A percentile compares a stretch with the other conserved stretches of the same genome.
Conservation (phyloP, 2,797 vertebrate genomes). For the Pteropus rufus region DNA sequence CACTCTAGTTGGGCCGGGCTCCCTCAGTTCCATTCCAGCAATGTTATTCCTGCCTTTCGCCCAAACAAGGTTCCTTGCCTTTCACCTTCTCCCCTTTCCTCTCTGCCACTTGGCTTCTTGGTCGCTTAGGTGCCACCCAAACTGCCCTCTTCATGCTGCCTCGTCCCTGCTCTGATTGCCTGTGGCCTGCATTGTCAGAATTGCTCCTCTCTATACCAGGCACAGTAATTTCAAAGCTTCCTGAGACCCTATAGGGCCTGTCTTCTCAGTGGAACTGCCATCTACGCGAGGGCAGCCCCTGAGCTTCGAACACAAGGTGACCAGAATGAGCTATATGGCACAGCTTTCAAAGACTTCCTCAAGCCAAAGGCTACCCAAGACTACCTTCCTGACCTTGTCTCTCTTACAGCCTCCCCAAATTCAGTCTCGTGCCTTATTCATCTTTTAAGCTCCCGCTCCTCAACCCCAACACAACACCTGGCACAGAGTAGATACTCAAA, state of each 20-base stretch:
- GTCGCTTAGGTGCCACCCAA: neutral
- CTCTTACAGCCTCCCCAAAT: neutral
- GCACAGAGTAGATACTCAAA: neutral
- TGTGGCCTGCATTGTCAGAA: neutral
- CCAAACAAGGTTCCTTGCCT: neutral
- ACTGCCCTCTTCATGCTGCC: neutral
- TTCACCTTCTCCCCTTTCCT: neutral
- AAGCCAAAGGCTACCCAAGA: neutral
- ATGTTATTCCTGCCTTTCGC: neutral
- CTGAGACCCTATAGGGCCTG: neutral
- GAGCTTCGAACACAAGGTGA: neutral
- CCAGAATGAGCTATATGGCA: neutral
- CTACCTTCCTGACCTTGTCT: neutral
- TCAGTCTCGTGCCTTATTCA: neutral
- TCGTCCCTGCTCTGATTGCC: neutral
- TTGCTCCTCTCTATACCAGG: neutral
- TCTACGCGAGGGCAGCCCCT: rapidly evolving
- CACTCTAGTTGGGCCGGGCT: neutral
- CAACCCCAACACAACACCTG: neutral
- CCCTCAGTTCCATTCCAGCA: neutral
- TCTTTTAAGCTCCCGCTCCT: neutral
- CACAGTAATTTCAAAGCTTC: neutral
- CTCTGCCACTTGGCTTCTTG: neutral
- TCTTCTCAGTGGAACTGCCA: neutral
- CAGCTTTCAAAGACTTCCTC: neutral